phyloP scores from a whole-genome alignment of 2,113 vertebrate species.

The Chroicocephalus ridibundus region DNA sequence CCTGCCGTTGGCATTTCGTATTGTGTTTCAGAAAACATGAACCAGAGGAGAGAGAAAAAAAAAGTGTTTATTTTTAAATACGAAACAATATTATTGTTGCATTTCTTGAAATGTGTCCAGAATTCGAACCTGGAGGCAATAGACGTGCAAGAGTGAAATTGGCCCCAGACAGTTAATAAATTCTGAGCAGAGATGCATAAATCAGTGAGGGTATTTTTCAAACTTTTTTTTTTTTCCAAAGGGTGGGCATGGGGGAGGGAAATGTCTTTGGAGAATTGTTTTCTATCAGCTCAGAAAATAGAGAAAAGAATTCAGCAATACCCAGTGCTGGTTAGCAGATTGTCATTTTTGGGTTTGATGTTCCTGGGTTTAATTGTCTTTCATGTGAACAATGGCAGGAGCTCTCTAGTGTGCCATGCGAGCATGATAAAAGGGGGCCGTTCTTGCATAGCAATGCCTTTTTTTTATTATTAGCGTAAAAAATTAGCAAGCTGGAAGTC shows the following conservation, averaged over 20 bases:
- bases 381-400: constrained; percentile 89
- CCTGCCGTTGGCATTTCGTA: constrained; percentile 43
- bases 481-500: constrained; percentile 92
- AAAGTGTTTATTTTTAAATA: constrained; percentile 68
- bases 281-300: constrained; percentile 79
- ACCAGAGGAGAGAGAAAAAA: background rate
- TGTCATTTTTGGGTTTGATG: constrained; percentile 91
- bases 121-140: constrained; percentile 76
- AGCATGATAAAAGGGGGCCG: constrained; percentile 79
- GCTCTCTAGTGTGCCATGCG: constrained; percentile 81
- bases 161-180: constrained; percentile 81
- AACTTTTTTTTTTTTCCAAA: constrained; percentile 17
- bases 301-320: constrained; percentile 76
- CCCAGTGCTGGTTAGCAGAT: constrained; percentile 84
- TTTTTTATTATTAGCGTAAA: constrained; percentile 91
- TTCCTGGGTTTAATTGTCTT: constrained; percentile 93
- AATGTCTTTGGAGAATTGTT: constrained; percentile 81
- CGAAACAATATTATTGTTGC: constrained; percentile 70
- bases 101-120: constrained; percentile 74
- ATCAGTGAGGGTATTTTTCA: constrained; percentile 76
- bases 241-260: constrained; percentile 63
- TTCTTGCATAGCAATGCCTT: constrained; percentile 89
- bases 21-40: constrained; percentile 59
- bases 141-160: constrained; percentile 67
- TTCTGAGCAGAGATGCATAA: constrained; percentile 81